Conservation (phyloP, 2,888 invertebrate genomes). For the Stegophylla sp. region DNA sequence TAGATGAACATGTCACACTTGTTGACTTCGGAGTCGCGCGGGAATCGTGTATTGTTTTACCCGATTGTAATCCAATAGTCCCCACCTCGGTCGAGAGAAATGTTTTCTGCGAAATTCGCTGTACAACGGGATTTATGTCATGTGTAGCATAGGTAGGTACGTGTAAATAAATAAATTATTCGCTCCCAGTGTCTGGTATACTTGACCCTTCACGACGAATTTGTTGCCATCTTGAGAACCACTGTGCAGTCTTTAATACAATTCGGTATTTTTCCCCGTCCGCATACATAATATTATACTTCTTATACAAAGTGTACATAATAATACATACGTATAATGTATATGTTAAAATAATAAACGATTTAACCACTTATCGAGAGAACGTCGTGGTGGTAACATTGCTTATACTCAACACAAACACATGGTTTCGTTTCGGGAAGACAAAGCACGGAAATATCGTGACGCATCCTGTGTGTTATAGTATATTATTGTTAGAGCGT, state of each 20-base stretch:
- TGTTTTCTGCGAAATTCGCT: constrained; percentile 5
- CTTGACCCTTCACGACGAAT: constrained; percentile 1
- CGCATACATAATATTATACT: constrained; percentile 11
- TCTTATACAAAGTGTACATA: neutral
- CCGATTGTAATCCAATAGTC: constrained; percentile 46
- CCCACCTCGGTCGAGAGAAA: constrained; percentile 5
- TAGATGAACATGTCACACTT: constrained; percentile 51
- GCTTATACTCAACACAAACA: constrained; percentile 4
- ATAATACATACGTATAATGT: neutral
- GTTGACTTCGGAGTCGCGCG: constrained; percentile 32
- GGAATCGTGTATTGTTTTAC: constrained; percentile 50
- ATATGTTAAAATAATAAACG: constrained; percentile 41
- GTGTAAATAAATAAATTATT: constrained; percentile 15
- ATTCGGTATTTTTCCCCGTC: constrained; percentile 22
- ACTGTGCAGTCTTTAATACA: neutral
- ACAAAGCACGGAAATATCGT: constrained; percentile 42
- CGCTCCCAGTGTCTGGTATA: neutral
- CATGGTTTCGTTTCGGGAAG: constrained; percentile 10
- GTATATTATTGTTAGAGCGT: constrained; percentile 15
- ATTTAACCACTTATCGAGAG: neutral
- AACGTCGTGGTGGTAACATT: neutral
- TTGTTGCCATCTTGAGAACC: constrained; percentile 14
- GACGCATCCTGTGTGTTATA: constrained; percentile 15
- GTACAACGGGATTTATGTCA: constrained; percentile 22
- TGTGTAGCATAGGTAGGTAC: neutral